Conservation (phyloP, 2,797 vertebrate species). For the Momotus momota region DNA sequence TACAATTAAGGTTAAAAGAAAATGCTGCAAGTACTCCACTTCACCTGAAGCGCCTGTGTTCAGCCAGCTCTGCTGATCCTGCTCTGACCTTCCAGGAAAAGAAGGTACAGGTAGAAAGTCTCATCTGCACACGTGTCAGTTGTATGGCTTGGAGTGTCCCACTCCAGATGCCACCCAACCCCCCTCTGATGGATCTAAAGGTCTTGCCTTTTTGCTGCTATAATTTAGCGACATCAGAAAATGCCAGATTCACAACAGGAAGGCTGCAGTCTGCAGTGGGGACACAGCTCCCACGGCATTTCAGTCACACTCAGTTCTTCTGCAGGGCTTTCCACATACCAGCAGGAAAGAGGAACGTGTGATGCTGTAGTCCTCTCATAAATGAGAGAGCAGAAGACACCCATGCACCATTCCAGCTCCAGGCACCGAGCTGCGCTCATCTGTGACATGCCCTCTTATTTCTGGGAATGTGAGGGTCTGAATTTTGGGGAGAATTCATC, state of each 20-base stretch:
- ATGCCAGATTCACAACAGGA: not conserved
- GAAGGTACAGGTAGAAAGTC: not conserved
- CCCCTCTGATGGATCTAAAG: not conserved
- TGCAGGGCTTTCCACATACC: not conserved
- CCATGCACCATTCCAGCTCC: not conserved
- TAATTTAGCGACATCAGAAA: not conserved
- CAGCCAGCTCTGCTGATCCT: not conserved
- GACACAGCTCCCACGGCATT: not conserved
- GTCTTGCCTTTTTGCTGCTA: not conserved
- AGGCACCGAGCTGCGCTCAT: not conserved
- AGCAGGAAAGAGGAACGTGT: not conserved
- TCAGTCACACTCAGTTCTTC: not conserved
- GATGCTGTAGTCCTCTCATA: not conserved
- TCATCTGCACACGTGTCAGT: fast-evolving
- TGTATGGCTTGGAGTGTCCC: not conserved
- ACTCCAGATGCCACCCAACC: not conserved
- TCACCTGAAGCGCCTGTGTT: not conserved
- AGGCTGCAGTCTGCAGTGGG: not conserved
- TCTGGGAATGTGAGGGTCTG: not conserved
- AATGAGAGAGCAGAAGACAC: not conserved
- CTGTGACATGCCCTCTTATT: not conserved
- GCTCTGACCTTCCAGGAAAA: not conserved
- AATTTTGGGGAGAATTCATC: not conserved
- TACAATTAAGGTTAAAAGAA: not conserved
- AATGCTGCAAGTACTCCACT: not conserved